A percentile compares a stretch with the other conserved stretches of the same genome.
phyloP scores from a whole-genome alignment of 2,113 vertebrate species.

The Laticauda laticaudata region DNA sequence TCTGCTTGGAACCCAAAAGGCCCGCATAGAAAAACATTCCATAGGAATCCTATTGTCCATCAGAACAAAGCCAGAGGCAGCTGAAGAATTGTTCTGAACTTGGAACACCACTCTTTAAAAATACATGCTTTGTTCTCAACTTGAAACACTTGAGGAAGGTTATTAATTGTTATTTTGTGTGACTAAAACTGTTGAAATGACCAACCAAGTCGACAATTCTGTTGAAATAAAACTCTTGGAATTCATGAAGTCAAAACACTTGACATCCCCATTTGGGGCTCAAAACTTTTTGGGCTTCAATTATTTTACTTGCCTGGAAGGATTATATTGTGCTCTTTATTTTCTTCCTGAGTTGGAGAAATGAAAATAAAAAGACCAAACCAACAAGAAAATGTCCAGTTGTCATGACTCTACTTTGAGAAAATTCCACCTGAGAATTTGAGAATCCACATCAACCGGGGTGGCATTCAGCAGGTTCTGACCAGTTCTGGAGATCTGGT shows the following conservation, averaged over 20 bases:
- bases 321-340: not conserved
- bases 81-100: not conserved
- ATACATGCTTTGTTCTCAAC: not conserved
- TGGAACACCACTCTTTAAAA: not conserved
- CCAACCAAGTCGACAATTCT: not conserved
- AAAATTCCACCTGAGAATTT: not conserved
- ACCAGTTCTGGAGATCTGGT: too few relatives aligned
- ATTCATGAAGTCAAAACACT: not conserved
- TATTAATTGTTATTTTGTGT: not conserved
- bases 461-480: too few relatives aligned
- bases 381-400: not conserved
- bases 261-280: not conserved
- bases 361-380: not conserved
- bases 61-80: not conserved
- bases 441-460: not conserved
- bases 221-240: not conserved
- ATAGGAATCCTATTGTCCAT: not conserved
- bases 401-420: not conserved
- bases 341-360: not conserved
- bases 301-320: not conserved
- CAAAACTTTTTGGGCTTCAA: not conserved
- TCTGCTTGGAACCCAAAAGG: not conserved
- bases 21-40: not conserved
- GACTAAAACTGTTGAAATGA: not conserved
- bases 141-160: not conserved